Percentiles rank a stretch among this genome's conserved stretches.
These are phyloP conservation scores for Centroberyx gerrardi DNA, from an alignment of 2,797 vertebrate species.

Conservation along the genomic window DNA sequence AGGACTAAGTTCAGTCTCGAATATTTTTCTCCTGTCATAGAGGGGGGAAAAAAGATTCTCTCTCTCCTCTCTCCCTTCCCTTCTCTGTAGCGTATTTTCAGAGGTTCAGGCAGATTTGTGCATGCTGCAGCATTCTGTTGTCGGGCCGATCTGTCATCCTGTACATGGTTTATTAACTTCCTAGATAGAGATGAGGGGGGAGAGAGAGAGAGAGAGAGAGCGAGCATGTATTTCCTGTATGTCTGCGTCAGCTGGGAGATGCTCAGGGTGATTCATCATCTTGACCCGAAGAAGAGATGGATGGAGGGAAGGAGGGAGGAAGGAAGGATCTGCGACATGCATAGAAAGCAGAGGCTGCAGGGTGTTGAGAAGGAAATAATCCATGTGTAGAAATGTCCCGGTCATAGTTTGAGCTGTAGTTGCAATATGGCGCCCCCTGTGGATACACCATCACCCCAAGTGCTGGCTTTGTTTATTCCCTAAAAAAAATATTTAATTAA, in stretches of 20 bases:
- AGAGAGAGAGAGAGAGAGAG: not conserved
- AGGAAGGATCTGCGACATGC: no score
- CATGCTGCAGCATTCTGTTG: constrained; percentile 21
- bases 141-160: constrained; percentile 45
- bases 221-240: not conserved
- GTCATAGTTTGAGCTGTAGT: no score
- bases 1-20: no score
- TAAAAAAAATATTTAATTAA: no score
- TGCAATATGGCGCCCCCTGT: no score
- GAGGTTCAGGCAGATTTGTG: constrained; percentile 32
- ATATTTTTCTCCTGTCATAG: not conserved
- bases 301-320: no score
- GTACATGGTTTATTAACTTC: constrained; percentile 19
- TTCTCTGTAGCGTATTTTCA: not conserved
- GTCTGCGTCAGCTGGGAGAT: not conserved
- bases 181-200: not conserved
- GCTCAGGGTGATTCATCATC: constrained; percentile 21
- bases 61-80: not conserved
- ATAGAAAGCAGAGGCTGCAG: no score
- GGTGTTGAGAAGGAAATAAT: no score
- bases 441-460: no score
- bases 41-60: not conserved
- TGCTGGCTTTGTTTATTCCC: no score
- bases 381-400: no score
- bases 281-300: not conserved